Evolutionary conservation across 2,113 vertebrate genomes (phyloP).

Genomic region (Etia nguti): DNA sequence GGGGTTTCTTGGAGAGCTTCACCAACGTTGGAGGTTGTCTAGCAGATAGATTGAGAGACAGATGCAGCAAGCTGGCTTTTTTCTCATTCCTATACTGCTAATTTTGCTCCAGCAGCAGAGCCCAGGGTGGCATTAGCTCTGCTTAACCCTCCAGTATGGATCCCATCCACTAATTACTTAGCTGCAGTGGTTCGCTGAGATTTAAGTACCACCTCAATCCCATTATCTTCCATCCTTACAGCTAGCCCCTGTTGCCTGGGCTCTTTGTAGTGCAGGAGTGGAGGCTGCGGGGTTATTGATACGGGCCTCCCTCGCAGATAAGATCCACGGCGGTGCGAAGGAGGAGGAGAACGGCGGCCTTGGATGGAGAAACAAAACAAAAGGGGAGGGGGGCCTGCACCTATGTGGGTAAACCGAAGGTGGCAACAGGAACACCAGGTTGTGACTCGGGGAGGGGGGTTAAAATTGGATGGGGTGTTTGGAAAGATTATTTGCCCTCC

Average conservation of each 20-base stretch:
- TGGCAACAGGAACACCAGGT: constrained; percentile 21
- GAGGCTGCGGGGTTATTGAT: constrained; percentile 84
- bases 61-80: neutral
- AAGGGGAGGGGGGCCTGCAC: neutral
- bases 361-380: constrained; percentile 21
- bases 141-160: constrained; percentile 94
- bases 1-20: constrained; percentile 2
- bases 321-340: constrained; percentile 4
- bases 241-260: constrained; percentile 73
- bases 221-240: constrained; percentile 93
- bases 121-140: constrained; percentile 87
- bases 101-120: constrained; percentile 73
- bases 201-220: constrained; percentile 96
- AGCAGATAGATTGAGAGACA: constrained; percentile 5
- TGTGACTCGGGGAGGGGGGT: constrained; percentile 21
- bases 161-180: constrained; percentile 95
- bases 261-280: constrained; percentile 38
- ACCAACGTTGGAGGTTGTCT: neutral
- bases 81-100: constrained; percentile 69
- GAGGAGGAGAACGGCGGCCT: constrained; percentile 4
- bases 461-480: constrained; percentile 43
- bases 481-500: constrained; percentile 42
- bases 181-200: constrained; percentile 94
- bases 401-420: constrained; percentile 21
- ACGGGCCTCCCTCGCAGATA: constrained; percentile 50